Conservation (phyloP, 2,888 invertebrate species). For the Chromoteleia sp. region DNA sequence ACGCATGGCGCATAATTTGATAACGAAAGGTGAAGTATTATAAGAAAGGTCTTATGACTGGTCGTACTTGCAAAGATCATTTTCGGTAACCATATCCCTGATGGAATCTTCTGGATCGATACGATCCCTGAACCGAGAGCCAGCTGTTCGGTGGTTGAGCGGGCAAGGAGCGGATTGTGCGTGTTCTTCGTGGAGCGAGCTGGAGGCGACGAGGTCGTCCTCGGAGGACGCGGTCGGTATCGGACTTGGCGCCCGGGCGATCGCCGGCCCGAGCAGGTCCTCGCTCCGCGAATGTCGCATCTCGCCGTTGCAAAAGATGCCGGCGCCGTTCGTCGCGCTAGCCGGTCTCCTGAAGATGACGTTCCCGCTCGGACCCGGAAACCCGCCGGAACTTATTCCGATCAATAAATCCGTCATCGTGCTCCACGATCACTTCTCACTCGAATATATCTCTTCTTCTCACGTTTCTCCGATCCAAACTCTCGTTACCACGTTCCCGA, state of each 20-base stretch:
- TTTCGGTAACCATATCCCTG: slow-evolving; percentile 87
- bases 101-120: slow-evolving; percentile 88
- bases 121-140: slow-evolving; percentile 82
- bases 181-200: slow-evolving; percentile 76
- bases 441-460: too few relatives aligned
- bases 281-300: slow-evolving; percentile 83
- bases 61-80: slow-evolving; percentile 84
- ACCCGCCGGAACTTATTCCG: slow-evolving; percentile 40
- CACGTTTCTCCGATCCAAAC: neutral
- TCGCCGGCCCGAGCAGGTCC: slow-evolving; percentile 79
- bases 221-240: slow-evolving; percentile 77
- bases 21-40: too few relatives aligned
- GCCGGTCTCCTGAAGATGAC: slow-evolving; percentile 62
- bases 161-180: slow-evolving; percentile 50
- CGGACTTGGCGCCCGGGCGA: slow-evolving; percentile 77
- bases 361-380: slow-evolving; percentile 38
- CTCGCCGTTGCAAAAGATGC: slow-evolving; percentile 78
- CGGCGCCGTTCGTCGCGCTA: slow-evolving; percentile 34
- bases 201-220: slow-evolving; percentile 81
- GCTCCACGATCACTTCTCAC: slow-evolving; percentile 6
- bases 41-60: too few relatives aligned
- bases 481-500: too few relatives aligned
- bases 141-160: slow-evolving; percentile 75
- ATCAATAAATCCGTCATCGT: slow-evolving; percentile 63
- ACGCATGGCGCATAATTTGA: too few relatives aligned